phyloP scores from a whole-genome alignment of 2,888 invertebrate genomes.

The Tinea semifulvella region DNA sequence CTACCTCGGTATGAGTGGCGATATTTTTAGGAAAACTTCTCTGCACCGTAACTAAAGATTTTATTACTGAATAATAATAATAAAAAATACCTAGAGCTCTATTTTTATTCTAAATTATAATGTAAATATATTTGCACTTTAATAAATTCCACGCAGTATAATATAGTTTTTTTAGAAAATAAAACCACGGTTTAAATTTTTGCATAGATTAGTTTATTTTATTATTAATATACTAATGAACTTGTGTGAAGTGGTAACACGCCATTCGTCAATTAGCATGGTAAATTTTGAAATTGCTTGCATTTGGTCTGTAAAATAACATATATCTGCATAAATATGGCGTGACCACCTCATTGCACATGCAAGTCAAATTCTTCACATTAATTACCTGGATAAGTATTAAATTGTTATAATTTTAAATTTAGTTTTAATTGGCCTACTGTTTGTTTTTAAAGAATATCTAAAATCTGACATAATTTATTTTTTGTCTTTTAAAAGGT shows the following conservation, averaged over 20 bases:
- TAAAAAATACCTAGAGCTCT: too few species aligned
- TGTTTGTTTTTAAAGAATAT: too few species aligned
- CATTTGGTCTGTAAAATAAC: constrained; percentile 6
- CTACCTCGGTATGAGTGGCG: too few species aligned
- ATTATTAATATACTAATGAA: constrained; percentile 12
- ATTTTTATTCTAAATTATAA: too few species aligned
- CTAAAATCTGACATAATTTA: not conserved
- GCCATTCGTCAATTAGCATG: constrained; percentile 14
- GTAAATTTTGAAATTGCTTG: constrained; percentile 13
- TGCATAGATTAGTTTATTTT: not conserved
- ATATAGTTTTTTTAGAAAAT: not conserved
- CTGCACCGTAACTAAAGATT: too few species aligned
- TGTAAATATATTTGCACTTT: too few species aligned
- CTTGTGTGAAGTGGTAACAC: constrained; percentile 14
- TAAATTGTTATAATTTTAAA: not conserved
- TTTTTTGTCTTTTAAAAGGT: too few species aligned
- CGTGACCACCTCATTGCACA: constrained; percentile 10
- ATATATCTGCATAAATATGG: constrained; percentile 3
- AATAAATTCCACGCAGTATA: not conserved
- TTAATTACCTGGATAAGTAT: constrained; percentile 10
- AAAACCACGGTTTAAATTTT: constrained; percentile 6
- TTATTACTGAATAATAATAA: too few species aligned
- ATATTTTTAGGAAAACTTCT: too few species aligned
- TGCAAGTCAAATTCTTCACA: constrained; percentile 11
- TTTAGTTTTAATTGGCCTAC: too few species aligned